Conservation (phyloP, 2,888 invertebrate genomes). For the Tetramorium bicarinatum region DNA sequence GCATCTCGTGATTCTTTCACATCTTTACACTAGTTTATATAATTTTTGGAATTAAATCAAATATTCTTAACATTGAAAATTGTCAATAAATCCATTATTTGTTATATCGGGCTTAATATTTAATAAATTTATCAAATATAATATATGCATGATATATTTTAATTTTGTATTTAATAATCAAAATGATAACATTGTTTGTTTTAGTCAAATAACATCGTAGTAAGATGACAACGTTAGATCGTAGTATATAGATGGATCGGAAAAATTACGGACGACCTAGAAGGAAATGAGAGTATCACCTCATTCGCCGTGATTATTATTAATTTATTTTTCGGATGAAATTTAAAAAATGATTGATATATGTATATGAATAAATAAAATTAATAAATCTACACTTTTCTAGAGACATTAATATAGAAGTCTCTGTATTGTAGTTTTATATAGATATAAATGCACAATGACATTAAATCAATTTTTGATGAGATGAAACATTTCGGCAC, state of each 20-base stretch:
- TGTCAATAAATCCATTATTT: not conserved
- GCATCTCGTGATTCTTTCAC: not conserved
- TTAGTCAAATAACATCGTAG: not conserved
- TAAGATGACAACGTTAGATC: not conserved
- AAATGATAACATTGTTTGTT: not conserved
- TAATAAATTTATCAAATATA: not conserved
- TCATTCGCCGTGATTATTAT: not conserved
- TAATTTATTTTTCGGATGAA: not conserved
- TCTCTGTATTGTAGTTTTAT: not conserved
- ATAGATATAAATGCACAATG: not conserved
- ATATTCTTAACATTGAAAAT: too few species aligned
- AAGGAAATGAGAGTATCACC: not conserved
- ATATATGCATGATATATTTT: not conserved
- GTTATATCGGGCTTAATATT: not conserved
- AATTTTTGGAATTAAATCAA: not conserved
- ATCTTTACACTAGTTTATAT: too few species aligned
- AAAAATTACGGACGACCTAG: not conserved
- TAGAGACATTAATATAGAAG: not conserved
- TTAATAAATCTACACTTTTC: not conserved
- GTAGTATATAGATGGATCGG: not conserved
- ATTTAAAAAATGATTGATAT: not conserved
- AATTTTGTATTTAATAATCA: constrained; percentile 4
- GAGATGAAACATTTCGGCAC: not conserved
- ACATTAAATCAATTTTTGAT: not conserved
- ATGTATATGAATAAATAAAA: not conserved